Conservation (phyloP, 2,888 invertebrate genomes). For the Stegana nigrithorax region DNA sequence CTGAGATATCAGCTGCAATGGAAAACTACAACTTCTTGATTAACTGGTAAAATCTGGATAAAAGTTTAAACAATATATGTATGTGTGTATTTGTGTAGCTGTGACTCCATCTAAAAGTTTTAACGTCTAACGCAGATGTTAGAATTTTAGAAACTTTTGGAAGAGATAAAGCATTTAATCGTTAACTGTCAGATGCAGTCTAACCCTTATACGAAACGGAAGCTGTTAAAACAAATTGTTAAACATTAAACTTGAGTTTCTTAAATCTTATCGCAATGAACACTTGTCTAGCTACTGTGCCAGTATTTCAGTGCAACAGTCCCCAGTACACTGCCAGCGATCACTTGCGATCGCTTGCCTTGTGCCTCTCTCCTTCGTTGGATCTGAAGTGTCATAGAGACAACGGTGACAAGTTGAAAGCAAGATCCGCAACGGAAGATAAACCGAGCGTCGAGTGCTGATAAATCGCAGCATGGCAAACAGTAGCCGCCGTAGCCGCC, state of each 20-base stretch:
- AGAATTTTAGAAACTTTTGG: too few species aligned
- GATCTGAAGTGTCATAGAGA: slow-evolving; percentile 14
- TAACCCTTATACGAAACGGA: slow-evolving; percentile 29
- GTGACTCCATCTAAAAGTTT: too few species aligned
- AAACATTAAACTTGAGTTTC: slow-evolving; percentile 27
- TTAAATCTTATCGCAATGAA: slow-evolving; percentile 29
- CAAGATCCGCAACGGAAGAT: slow-evolving; percentile 29
- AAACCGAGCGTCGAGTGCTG: slow-evolving; percentile 4
- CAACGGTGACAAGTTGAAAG: slow-evolving; percentile 15
- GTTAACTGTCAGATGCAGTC: background rate
- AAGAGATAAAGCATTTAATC: too few species aligned
- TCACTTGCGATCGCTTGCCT: too few species aligned
- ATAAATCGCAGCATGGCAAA: background rate
- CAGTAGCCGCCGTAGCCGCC: background rate
- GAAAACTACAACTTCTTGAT: too few species aligned
- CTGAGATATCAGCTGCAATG: too few species aligned
- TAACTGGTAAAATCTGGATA: too few species aligned
- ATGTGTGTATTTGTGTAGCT: too few species aligned
- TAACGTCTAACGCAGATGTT: too few species aligned
- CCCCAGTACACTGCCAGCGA: too few species aligned
- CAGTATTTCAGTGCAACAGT: background rate
- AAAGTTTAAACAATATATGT: too few species aligned
- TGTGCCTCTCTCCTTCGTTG: slow-evolving; percentile 6
- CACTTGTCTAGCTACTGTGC: slow-evolving; percentile 34
- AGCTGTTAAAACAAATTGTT: slow-evolving; percentile 46